Conservation (phyloP, 2,113 vertebrate species). For the Acrocephalus arundinaceus region DNA sequence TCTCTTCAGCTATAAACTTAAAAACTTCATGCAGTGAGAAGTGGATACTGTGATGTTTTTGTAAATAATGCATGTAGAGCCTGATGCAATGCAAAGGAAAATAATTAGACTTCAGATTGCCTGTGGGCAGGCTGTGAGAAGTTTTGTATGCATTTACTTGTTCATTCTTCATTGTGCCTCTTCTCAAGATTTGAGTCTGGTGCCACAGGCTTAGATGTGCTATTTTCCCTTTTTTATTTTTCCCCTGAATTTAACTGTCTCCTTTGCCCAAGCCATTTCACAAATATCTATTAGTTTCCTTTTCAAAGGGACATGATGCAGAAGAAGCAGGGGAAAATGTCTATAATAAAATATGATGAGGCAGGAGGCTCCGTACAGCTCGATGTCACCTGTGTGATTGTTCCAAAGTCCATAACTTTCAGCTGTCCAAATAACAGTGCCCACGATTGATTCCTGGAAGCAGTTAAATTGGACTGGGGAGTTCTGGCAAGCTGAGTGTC, state of each 20-base stretch:
- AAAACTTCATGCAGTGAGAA: neutral
- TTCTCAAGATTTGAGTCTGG: neutral
- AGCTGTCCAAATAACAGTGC: neutral
- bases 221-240: neutral
- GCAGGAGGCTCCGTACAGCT: neutral
- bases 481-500: neutral
- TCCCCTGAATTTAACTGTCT: neutral
- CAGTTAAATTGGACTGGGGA: neutral
- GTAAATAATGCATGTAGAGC: slow-evolving; percentile 13
- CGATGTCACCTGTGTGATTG: neutral
- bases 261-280: neutral
- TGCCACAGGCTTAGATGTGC: neutral
- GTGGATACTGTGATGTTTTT: neutral
- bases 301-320: neutral
- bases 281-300: neutral
- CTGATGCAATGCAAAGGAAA: neutral
- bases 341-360: neutral
- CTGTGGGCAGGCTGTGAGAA: neutral
- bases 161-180: slow-evolving; percentile 1
- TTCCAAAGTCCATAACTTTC: neutral
- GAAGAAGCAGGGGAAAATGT: neutral
- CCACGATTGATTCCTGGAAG: neutral
- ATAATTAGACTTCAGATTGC: slow-evolving; percentile 3
- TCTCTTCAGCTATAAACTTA: neutral
- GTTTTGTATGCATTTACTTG: neutral